A percentile compares a stretch with the other conserved stretches of the same genome.
These are phyloP conservation scores for Brachyhypopomus occidentalis DNA, from an alignment of 2,113 vertebrate species.

Conservation along the genomic window DNA sequence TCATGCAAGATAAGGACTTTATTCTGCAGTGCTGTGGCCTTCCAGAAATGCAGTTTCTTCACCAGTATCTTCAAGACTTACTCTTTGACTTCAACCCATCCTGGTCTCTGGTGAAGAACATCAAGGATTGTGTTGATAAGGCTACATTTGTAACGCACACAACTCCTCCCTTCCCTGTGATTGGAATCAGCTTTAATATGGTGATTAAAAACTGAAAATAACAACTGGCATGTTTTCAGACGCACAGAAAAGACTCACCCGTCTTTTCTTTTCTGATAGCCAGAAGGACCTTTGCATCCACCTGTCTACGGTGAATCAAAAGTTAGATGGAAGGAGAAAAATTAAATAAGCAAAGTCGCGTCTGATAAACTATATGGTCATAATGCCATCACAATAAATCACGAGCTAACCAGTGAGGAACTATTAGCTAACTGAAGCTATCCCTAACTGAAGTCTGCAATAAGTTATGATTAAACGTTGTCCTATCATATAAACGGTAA, in stretches of 20 bases:
- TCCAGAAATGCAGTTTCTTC: neutral
- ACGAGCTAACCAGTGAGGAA: too few species aligned
- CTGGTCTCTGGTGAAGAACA: constrained; percentile 80
- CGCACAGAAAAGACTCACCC: constrained; percentile 60
- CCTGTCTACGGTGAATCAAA: constrained; percentile 59
- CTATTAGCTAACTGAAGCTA: too few species aligned
- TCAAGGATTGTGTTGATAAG: constrained; percentile 80
- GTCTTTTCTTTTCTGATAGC: constrained; percentile 68
- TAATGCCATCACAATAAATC: too few species aligned
- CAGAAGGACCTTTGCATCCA: constrained; percentile 62
- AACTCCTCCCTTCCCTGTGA: constrained; percentile 77
- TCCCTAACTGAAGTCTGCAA: too few species aligned
- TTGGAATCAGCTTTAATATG: constrained; percentile 31
- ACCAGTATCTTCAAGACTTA: constrained; percentile 58
- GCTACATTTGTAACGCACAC: constrained; percentile 82
- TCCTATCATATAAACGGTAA: neutral
- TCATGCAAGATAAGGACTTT: neutral
- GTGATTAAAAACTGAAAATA: neutral
- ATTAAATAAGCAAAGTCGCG: too few species aligned
- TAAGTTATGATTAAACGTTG: neutral
- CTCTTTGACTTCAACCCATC: constrained; percentile 90
- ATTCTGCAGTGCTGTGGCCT: neutral
- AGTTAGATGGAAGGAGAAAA: neutral
- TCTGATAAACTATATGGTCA: neutral
- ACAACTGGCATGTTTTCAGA: too few species aligned